These are phyloP conservation scores for Notoglanidium macrostoma DNA, from an alignment of 2,797 vertebrate species.

Conservation along the genomic window DNA sequence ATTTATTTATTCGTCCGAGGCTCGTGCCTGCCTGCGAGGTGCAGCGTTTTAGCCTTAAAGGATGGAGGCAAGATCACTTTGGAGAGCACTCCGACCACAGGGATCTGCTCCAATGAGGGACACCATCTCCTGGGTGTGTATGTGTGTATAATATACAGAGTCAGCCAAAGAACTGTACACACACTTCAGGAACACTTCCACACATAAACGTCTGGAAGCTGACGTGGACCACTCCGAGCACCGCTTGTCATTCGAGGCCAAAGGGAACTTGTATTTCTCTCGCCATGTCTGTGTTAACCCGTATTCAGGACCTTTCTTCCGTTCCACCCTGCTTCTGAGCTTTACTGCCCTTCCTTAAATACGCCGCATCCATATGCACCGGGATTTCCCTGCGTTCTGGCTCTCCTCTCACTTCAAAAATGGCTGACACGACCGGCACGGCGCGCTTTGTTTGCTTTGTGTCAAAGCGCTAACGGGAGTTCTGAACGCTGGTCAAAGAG, in stretches of 20 bases:
- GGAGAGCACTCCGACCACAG: conserved; percentile 9
- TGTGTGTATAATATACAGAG: too few relatives aligned
- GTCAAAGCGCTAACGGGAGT: conserved; percentile 52
- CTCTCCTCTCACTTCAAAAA: background rate
- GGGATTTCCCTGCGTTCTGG: background rate
- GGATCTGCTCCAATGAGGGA: background rate
- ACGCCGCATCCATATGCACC: background rate
- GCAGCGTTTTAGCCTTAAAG: conserved; percentile 27
- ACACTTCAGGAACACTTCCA: too few relatives aligned
- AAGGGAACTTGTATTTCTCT: too few relatives aligned
- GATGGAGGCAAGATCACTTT: conserved; percentile 23
- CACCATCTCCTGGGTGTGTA: background rate
- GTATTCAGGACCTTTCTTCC: too few relatives aligned
- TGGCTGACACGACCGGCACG: background rate
- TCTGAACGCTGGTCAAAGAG: conserved; percentile 40
- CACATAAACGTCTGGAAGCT: too few relatives aligned
- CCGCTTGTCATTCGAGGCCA: too few relatives aligned
- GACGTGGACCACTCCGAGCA: too few relatives aligned
- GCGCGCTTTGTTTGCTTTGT: conserved; percentile 40
- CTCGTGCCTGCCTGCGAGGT: too few relatives aligned
- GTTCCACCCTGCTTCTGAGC: background rate
- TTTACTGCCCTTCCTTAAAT: too few relatives aligned
- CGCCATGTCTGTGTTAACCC: too few relatives aligned
- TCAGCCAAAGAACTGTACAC: too few relatives aligned
- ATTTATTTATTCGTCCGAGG: conserved; percentile 9